Evolutionary conservation across 2,888 invertebrate genomes (phyloP), one percentile per base, ranked within the genome.

Genomic region (Caenorhabditis panamensis): DNA sequence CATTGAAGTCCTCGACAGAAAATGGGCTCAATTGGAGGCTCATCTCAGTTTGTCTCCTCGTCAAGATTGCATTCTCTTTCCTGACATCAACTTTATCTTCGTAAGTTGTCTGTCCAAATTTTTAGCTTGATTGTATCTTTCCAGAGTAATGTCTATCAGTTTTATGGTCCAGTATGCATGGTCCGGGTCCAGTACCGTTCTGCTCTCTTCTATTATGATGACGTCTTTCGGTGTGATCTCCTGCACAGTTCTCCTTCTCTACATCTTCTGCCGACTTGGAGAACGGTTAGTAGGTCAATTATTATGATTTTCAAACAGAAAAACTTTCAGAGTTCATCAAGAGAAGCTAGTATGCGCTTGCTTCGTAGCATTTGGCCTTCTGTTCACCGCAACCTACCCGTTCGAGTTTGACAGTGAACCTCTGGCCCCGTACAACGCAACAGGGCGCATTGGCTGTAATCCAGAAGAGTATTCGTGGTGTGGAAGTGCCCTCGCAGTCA

Each of bases 381-480:
- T 66, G 3, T 79, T 64, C 66, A 49, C 59, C 13, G 22, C 66
- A 44, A 79, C 79, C 5, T 79, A 79, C 18, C 79, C 79, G 16
- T 66, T 37, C 22, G 9, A 20, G 1, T 66, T 66, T 26, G 61
- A 51, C 44, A 79, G 71, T 62, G 49, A 64, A 18, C 59, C 71
- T 0, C 16, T 44, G 20, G 72, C 61, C 2, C 47, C 58, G 18
- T 79, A 67, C 13, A 79, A 79, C 16, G 26, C 20, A 18, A 75
- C 82, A 13, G 41, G 64, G 0, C 63, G 69, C 1, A 28, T 58
- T 13, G 82, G 82, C 5, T 82, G 82, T 22, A 75, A 79, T 58
- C 75, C 82, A 16, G 31, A 36, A n/a, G 75, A 82, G 41, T 82
- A 79, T 47, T 41, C 66, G 13, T 82, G 82, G 82, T 82, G 82